Conservation (phyloP, 2,888 invertebrate genomes). For the Cryptocheilus praepositus region DNA sequence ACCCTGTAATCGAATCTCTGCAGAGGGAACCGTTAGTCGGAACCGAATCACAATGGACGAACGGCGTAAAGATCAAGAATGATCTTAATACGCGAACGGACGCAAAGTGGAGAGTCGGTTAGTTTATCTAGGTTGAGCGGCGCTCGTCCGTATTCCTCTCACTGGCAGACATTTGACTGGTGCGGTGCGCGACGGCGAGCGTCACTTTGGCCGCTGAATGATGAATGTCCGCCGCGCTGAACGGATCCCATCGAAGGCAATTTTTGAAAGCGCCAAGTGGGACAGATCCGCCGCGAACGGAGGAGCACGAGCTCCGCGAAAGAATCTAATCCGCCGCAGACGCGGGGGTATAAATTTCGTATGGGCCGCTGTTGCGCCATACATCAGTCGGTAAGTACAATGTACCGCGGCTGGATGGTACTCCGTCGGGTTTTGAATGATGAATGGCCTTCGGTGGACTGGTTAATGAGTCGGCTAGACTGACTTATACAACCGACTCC, state of each 20-base stretch:
- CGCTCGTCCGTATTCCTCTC: neutral
- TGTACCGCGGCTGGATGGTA: constrained; percentile 33
- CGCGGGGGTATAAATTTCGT: constrained; percentile 20
- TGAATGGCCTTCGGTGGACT: constrained; percentile 51
- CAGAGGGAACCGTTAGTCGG: neutral
- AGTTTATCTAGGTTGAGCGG: neutral
- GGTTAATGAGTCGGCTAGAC: constrained; percentile 57
- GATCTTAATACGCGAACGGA: constrained; percentile 31
- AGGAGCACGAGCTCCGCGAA: neutral
- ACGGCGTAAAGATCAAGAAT: constrained; percentile 30
- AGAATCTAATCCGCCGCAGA: constrained; percentile 10
- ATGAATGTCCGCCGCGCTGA: neutral
- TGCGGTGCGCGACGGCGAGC: constrained; percentile 15
- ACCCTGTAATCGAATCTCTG: constrained; percentile 9
- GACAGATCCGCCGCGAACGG: too few species aligned
- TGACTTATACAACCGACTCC: constrained; percentile 41
- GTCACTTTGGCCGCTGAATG: neutral
- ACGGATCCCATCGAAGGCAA: neutral
- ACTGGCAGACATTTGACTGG: neutral
- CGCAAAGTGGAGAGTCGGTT: too few species aligned
- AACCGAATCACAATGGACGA: constrained; percentile 20
- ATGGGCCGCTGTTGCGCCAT: constrained; percentile 21
- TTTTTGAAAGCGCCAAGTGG: neutral
- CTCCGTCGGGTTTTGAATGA: constrained; percentile 46
- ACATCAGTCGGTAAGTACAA: constrained; percentile 25